Base-by-base conservation (phyloP, 2,888 invertebrate genomes). In the Hesperia comma region DNA sequence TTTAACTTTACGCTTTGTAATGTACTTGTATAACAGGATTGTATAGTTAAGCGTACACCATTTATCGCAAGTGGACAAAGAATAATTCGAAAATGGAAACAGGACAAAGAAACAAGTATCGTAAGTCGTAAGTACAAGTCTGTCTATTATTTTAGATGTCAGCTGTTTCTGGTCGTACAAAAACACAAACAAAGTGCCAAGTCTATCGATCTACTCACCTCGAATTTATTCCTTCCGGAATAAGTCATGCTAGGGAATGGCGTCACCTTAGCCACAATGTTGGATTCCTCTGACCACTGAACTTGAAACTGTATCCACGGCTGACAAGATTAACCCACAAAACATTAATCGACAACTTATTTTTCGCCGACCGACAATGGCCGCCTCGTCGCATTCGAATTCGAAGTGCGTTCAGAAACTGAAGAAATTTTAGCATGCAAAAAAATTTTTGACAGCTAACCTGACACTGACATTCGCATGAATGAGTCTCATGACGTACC, bases 141-240 rank as follows among this genome's bases (percentile, higher is more conserved):
- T 69, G 68, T 75, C 67, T 79, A 86, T 86, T n/a, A n/a, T n/a
- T n/a, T n/a, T 75, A 68, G 79, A 86, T 86, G 93, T 94, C 94
- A 94, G 94, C 94, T 94, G 94, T 94, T 94, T 89, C 83, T 82
- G 81, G 87, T 88, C 90, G 88, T 88, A 86, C 76, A 82, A 88
- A 88, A 90, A 91, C 87, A 92, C 87, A 91, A 88, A 88, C 86
- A 87, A 80, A 81, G 63, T 63, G 56, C 71, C 40, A 53, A 8
- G 61, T 57, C 70, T 74, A 81, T 84, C 76, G 79, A 81, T 82
- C 57, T 69, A 81, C 93, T 86, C 83, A 94, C 95, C 93, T 95
- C 94, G 84, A 94, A 94, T 89, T 94, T 94, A 87, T 93, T 94
- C 90, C 94, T 93, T 79, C 93, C 94, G 83, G 94, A 94, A 91